phyloP scores from a whole-genome alignment of 2,797 vertebrate species.

The Pitangus sulphuratus region DNA sequence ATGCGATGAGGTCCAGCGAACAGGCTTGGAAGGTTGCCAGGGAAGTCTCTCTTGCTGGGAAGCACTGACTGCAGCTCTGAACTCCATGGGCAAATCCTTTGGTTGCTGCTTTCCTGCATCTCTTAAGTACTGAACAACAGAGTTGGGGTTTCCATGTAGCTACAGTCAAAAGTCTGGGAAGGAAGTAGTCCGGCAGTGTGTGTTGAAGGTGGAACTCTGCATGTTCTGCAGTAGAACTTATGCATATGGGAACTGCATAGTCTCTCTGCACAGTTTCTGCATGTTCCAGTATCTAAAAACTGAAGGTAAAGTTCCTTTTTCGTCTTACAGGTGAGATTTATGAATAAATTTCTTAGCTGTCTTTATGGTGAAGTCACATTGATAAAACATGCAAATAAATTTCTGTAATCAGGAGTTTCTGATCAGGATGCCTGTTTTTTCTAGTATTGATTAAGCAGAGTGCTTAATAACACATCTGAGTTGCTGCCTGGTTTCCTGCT shows the following conservation, averaged over 20 bases:
- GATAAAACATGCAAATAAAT: background rate
- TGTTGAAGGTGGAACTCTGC: background rate
- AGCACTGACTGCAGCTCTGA: background rate
- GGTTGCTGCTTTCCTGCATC: background rate
- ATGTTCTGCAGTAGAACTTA: background rate
- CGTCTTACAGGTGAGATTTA: background rate
- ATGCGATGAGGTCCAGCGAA: accelerated
- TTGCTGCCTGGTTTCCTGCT: background rate
- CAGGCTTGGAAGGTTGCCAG: background rate
- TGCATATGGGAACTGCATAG: background rate
- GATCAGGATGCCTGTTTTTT: background rate
- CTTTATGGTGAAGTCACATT: background rate
- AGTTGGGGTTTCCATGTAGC: background rate
- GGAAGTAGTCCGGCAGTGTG: background rate
- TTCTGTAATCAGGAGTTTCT: background rate
- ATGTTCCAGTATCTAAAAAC: background rate
- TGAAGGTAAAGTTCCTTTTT: background rate
- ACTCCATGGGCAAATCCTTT: background rate
- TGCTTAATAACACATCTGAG: background rate
- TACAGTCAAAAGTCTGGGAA: background rate
- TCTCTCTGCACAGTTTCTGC: background rate
- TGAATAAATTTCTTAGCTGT: background rate
- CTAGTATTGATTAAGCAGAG: background rate
- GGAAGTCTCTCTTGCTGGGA: background rate
- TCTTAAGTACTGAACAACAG: background rate